These are phyloP conservation scores for Nycteola revayana DNA, from an alignment of 2,888 invertebrate species.

Conservation along the genomic window DNA sequence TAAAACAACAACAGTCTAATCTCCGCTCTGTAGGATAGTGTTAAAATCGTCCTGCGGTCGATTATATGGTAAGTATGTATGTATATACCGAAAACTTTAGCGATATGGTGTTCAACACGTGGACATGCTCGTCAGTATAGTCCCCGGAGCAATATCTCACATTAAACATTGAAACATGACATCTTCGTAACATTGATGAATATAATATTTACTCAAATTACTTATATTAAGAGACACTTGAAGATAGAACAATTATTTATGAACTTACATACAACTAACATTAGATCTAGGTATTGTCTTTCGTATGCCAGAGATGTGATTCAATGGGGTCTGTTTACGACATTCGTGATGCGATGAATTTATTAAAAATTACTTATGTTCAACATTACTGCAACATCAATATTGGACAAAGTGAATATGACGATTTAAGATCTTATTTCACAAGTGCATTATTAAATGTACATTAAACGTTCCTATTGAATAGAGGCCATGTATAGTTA, in stretches of 20 bases:
- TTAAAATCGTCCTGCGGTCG: slow-evolving; percentile 38
- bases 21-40: slow-evolving; percentile 43
- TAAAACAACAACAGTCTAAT: slow-evolving; percentile 59
- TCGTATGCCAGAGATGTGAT: slow-evolving; percentile 78
- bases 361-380: slow-evolving; percentile 45
- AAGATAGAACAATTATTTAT: slow-evolving; percentile 80
- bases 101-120: slow-evolving; percentile 20
- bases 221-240: slow-evolving; percentile 78
- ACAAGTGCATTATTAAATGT: slow-evolving; percentile 57
- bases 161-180: slow-evolving; percentile 57
- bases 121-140: slow-evolving; percentile 6
- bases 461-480: slow-evolving; percentile 52
- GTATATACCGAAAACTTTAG: slow-evolving; percentile 33
- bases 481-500: slow-evolving; percentile 59
- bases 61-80: slow-evolving; percentile 34
- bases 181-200: slow-evolving; percentile 62
- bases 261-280: slow-evolving; percentile 78
- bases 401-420: slow-evolving; percentile 50
- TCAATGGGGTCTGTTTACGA: slow-evolving; percentile 62
- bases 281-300: slow-evolving; percentile 83
- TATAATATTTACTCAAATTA: slow-evolving; percentile 68
- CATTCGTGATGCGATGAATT: slow-evolving; percentile 47
- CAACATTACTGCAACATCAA: slow-evolving; percentile 65
- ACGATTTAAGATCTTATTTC: slow-evolving; percentile 52
- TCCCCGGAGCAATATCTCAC: slow-evolving; percentile 36